Evolutionary conservation across 2,888 invertebrate genomes (phyloP).

Genomic region (Thera obeliscata): DNA sequence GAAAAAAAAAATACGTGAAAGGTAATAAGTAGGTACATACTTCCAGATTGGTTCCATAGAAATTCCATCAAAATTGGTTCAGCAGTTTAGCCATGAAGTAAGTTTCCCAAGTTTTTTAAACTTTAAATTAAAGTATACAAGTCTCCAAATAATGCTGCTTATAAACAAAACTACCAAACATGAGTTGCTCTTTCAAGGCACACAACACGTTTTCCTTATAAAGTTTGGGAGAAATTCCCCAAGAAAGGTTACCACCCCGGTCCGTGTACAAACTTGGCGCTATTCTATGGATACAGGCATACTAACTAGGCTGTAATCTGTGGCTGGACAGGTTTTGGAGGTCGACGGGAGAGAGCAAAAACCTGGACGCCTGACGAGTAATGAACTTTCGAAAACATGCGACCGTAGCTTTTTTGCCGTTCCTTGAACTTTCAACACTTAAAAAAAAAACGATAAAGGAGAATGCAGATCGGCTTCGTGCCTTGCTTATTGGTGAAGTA

Average conservation of each 20-base stretch:
- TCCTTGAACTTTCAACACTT: neutral
- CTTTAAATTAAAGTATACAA: no score
- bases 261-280: neutral
- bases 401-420: neutral
- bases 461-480: no score
- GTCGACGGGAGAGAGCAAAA: conserved; percentile 65
- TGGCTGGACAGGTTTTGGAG: conserved; percentile 64
- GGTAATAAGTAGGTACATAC: no score
- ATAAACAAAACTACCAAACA: no score
- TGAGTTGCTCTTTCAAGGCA: no score
- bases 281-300: neutral
- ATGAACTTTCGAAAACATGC: conserved; percentile 24
- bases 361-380: conserved; percentile 49
- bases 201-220: conserved; percentile 49
- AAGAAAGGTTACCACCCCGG: conserved; percentile 55
- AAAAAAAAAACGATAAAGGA: neutral
- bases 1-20: no score
- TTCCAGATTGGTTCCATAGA: no score
- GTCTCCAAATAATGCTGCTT: no score
- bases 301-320: conserved; percentile 9
- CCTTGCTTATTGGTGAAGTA: no score
- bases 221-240: conserved; percentile 45
- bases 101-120: no score
- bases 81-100: no score
- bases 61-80: no score